phyloP scores from a whole-genome alignment of 2,113 vertebrate genomes.

The Origma solitaria region DNA sequence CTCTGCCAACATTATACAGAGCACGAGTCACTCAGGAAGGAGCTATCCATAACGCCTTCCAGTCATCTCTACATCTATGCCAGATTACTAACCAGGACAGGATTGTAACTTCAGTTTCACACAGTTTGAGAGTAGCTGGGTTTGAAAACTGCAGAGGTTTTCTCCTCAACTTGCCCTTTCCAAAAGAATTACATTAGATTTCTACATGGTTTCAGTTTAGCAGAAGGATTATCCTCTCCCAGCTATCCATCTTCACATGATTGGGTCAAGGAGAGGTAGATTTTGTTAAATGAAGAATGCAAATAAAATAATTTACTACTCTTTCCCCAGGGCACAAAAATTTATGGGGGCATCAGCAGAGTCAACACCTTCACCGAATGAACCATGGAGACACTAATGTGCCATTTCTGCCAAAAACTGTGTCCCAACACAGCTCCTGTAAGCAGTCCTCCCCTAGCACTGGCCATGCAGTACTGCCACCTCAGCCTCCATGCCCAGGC shows the following conservation, averaged over 20 bases:
- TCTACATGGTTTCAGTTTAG: not conserved
- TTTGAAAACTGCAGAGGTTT: not conserved
- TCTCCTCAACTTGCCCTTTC: not conserved
- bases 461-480: fast-evolving
- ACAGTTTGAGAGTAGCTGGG: not conserved
- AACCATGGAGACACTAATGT: not conserved
- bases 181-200: not conserved
- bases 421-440: fast-evolving
- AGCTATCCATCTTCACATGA: not conserved
- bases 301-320: not conserved
- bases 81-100: not conserved
- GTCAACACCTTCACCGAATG: not conserved
- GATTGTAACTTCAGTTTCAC: not conserved
- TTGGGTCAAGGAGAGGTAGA: not conserved
- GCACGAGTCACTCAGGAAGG: not conserved
- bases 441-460: not conserved
- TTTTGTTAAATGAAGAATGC: not conserved
- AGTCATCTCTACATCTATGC: not conserved
- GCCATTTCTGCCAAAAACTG: fast-evolving
- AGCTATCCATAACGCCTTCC: not conserved
- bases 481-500: fast-evolving
- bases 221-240: not conserved
- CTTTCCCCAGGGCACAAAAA: not conserved
- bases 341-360: not conserved
- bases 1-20: not conserved